Conservation (phyloP, 2,113 vertebrate species). For the Indicator indicator region DNA sequence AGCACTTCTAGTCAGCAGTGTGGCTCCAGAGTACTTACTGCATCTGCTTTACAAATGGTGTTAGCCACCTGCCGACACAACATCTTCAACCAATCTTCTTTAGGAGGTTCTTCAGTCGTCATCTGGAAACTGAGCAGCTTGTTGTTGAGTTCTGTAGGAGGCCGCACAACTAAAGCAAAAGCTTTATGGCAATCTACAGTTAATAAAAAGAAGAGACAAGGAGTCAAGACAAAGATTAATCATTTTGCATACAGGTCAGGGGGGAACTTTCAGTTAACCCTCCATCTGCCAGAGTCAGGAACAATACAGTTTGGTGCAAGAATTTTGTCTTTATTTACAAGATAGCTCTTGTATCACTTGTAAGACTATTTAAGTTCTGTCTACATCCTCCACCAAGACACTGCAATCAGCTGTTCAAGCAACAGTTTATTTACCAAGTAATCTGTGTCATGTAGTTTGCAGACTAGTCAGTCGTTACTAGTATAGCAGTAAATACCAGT, state of each 20-base stretch:
- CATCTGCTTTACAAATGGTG: slow-evolving; percentile 95
- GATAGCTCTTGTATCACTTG: neutral
- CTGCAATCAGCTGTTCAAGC: neutral
- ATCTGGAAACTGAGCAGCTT: slow-evolving; percentile 97
- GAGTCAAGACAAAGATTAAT: neutral
- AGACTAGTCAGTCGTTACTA: neutral
- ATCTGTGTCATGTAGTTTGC: neutral
- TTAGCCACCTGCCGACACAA: slow-evolving; percentile 95
- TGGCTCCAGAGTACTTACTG: slow-evolving; percentile 81
- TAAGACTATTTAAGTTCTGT: neutral
- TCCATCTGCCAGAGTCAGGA: neutral
- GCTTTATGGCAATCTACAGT: slow-evolving; percentile 91
- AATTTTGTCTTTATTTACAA: neutral
- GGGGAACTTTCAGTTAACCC: neutral
- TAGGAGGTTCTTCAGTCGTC: slow-evolving; percentile 86
- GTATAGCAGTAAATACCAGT: neutral
- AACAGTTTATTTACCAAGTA: neutral
- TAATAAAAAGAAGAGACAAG: neutral
- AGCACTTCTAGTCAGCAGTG: neutral
- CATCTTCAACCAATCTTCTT: slow-evolving; percentile 88
- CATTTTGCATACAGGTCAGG: neutral
- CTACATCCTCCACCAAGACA: neutral
- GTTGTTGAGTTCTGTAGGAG: slow-evolving; percentile 94
- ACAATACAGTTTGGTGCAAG: neutral
- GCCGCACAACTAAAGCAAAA: slow-evolving; percentile 93